Conservation (phyloP, 2,888 invertebrate species). For the Poecilus cupreus region DNA sequence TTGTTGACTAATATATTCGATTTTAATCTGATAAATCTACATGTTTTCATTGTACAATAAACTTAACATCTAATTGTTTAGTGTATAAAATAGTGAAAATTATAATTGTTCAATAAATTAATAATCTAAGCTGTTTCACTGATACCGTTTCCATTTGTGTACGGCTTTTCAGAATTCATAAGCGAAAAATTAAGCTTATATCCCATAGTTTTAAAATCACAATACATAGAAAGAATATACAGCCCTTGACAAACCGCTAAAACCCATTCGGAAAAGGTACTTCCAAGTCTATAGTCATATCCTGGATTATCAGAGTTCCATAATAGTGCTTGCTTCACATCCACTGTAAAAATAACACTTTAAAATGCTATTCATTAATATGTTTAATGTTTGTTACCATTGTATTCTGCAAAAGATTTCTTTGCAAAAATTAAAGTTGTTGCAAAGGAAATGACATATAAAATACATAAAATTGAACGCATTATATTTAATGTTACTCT, state of each 20-base stretch:
- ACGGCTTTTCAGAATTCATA: background rate
- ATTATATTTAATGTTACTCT: slow-evolving; percentile 33
- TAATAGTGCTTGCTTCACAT: background rate
- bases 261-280: slow-evolving; percentile 44
- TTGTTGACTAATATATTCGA: no score
- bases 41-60: background rate
- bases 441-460: slow-evolving; percentile 43
- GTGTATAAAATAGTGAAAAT: no score
- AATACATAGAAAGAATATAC: slow-evolving; percentile 14
- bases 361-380: no score
- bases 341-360: slow-evolving; percentile 21
- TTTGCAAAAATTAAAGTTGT: slow-evolving; percentile 37
- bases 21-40: no score
- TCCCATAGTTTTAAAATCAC: slow-evolving; percentile 32
- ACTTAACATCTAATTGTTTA: background rate
- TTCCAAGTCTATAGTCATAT: slow-evolving; percentile 29
- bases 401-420: slow-evolving; percentile 27
- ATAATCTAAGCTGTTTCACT: background rate
- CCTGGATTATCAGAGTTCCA: slow-evolving; percentile 34
- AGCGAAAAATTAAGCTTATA: slow-evolving; percentile 24
- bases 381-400: background rate
- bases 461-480: slow-evolving; percentile 17
- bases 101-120: background rate
- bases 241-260: slow-evolving; percentile 37
- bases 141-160: background rate